Evolutionary conservation across 64 coral and sea anemone genomes (phyloP), one percentile per base, ranked within the genome.

Genomic region (Stylophora pistillata): DNA sequence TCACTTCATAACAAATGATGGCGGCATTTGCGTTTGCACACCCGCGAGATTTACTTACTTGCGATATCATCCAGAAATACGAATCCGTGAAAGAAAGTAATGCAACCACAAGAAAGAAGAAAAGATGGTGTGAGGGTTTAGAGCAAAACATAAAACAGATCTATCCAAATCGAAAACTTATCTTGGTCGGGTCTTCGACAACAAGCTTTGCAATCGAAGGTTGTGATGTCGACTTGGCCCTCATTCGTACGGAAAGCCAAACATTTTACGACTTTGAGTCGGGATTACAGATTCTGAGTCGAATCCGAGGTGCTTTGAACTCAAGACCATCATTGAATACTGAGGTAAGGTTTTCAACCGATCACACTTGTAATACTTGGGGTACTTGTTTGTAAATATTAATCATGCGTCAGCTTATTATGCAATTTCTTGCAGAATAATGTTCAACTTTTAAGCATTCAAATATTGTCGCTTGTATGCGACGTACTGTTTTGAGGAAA

Each of bases 201-300:
- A 58, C 14, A 17, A 69, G 74, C 13, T 87, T 92, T 33, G 84
- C 82, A 15, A 76, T 71, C 15, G 66, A 80, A 28, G 62, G 71
- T 10, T 86, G 84, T 57, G 90, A 92, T 60, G 85, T 85, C 5
- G 90, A 92, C 58, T 80, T 92, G 73, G 81, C 90, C 4, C 53
- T 92, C 10, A 68, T 89, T 30, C 69, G 56, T 28, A 57, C 47
- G 13, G 72, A 76, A 30, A 71, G 66, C 30, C 21, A 10, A 11
- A 5, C 11, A 27, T n/a, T 28, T 31, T 89, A 70, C 68, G 52
- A 37, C 14, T 53, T 23, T 30, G 13, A 25, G 30, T 56, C 15
- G 5, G 55, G 41, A 21, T 20, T 78, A 28, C 23, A 77, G 25
- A 61, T 79, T 61, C 73, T 69, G 25, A 53, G 76, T 10, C 64